Evolutionary conservation across 1,140 invertebrate genomes (phyloP), one percentile per base, ranked within the genome.

Genomic region (Drosophila sp.): DNA sequence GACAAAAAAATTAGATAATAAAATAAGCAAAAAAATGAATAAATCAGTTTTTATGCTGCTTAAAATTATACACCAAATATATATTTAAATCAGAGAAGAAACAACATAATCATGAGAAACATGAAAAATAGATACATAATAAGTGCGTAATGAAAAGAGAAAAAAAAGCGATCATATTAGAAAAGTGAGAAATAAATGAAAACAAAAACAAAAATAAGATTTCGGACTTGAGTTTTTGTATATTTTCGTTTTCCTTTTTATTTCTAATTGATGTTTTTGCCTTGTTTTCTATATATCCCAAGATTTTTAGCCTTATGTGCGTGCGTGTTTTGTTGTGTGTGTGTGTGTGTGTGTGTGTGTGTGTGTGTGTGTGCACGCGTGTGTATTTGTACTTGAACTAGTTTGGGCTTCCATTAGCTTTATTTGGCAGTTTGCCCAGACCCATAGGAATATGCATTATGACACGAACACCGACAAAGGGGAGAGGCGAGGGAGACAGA

Each of bases 351-450:
- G 41, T 58, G 32, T 57, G 8, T 61, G 38, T 59, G 57, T 36
- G 32, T 73, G 59, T 64, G 50, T 38, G 66, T 59, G 46, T 36
- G 58, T 46, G 13, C 59, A 56, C 57, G 71, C 27, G 51, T 67
- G 46, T 74, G 53, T 66, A 51, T 70, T 58, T 76, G 73, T 87
- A 73, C 83, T 87, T 87, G 76, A 89, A 87, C 83, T 80, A 89
- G 69, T 89, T 82, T 72, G 54, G 64, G 62, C 67, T 57, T 71
- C 74, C 77, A 80, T 73, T 78, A 66, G 69, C 74, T 57, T 54
- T 63, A 41, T 67, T 62, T 84, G 77, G 80, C 81, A 74, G 16
- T 7, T 64, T 78, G 83, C 82, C 83, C 77, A 78, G 32, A 51
- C 72, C 72, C 59, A 59, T 72, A 36, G 51, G 57, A 53, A 45